These are phyloP conservation scores for Drosophila seguyi DNA, from an alignment of 1,140 invertebrate species.

Conservation along the genomic window DNA sequence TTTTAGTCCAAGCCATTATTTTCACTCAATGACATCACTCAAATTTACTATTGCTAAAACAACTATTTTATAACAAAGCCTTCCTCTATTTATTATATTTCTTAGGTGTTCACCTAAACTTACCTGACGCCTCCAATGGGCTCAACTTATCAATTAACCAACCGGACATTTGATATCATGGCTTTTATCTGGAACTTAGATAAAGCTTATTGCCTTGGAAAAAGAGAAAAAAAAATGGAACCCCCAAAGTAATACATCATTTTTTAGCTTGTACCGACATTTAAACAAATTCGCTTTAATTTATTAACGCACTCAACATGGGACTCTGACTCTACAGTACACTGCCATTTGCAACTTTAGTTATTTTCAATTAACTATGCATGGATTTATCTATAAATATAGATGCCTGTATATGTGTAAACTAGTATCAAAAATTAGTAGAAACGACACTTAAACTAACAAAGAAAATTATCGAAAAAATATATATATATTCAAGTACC, in stretches of 20 bases:
- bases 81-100: slow-evolving; percentile 1
- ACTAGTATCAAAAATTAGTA: slow-evolving; percentile 84
- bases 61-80: background rate
- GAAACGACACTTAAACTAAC: slow-evolving; percentile 78
- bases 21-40: too few relatives aligned
- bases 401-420: slow-evolving; percentile 73
- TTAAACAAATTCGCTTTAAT: slow-evolving; percentile 82
- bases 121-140: background rate
- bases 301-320: slow-evolving; percentile 82
- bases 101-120: slow-evolving; percentile 3
- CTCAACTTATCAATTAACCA: slow-evolving; percentile 12
- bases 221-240: background rate
- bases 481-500: slow-evolving; percentile 52
- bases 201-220: slow-evolving; percentile 22
- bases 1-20: too few relatives aligned
- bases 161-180: background rate
- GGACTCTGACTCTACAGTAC: slow-evolving; percentile 69
- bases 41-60: background rate
- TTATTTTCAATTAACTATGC: slow-evolving; percentile 46
- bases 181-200: slow-evolving; percentile 16
- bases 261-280: slow-evolving; percentile 63
- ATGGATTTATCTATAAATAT: slow-evolving; percentile 61
- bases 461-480: slow-evolving; percentile 75
- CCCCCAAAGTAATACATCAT: slow-evolving; percentile 14
- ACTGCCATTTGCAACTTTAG: slow-evolving; percentile 66